Percentiles rank a stretch among this genome's conserved stretches.
These are phyloP conservation scores for Lydus trimaculatus DNA, from an alignment of 2,888 invertebrate genomes.

Conservation along the genomic window DNA sequence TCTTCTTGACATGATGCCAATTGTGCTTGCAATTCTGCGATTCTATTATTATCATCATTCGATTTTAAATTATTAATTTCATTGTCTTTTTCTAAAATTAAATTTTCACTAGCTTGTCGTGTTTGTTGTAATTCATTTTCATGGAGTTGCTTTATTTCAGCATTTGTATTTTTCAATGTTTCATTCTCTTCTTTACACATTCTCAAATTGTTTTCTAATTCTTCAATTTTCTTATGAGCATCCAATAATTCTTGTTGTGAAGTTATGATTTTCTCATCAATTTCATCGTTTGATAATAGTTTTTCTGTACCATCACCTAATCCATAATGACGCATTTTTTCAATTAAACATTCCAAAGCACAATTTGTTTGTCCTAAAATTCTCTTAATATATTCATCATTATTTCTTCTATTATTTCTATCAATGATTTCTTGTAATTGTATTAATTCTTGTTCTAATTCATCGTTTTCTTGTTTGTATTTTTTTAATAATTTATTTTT, in stretches of 20 bases:
- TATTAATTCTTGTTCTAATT: conserved; percentile 38
- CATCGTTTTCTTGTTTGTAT: conserved; percentile 36
- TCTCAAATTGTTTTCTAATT: conserved; percentile 38
- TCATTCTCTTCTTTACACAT: conserved; percentile 46
- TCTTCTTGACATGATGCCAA: no score
- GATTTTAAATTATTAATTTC: not conserved
- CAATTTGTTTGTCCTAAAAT: conserved; percentile 52
- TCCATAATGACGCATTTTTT: conserved; percentile 41
- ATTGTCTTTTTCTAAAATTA: conserved; percentile 11
- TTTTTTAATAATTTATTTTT: conserved; percentile 28
- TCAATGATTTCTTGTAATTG: conserved; percentile 35
- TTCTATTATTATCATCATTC: no score
- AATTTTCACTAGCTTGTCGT: conserved; percentile 3
- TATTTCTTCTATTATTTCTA: conserved; percentile 34
- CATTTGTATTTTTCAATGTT: conserved; percentile 50
- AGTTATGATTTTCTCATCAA: no score
- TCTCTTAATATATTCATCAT: conserved; percentile 48
- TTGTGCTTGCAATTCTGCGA: conserved; percentile 18
- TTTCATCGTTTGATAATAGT: no score
- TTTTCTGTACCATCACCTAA: not conserved
- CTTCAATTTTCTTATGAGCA: conserved; percentile 42
- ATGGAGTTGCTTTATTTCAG: conserved; percentile 55
- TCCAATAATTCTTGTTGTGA: conserved; percentile 31
- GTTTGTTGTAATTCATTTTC: conserved; percentile 37
- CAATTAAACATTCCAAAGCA: conserved; percentile 50